Conservation (phyloP, 2,113 vertebrate species). For the Sterrhoptilus dennistouni region DNA sequence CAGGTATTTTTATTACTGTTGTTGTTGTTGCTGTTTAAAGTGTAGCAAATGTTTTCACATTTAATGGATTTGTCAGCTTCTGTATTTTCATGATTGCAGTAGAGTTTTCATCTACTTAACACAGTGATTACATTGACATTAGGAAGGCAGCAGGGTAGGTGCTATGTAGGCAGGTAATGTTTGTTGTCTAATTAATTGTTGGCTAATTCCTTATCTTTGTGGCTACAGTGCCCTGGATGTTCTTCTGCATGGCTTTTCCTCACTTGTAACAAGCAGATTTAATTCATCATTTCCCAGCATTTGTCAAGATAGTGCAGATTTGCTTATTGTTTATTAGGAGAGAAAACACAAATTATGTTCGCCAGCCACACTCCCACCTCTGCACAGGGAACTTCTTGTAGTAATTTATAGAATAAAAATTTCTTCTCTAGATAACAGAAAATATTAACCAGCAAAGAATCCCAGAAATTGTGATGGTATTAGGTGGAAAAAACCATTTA, state of each 20-base stretch:
- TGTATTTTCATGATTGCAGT: background rate
- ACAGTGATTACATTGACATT: background rate
- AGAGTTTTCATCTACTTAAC: background rate
- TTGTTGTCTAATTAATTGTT: background rate
- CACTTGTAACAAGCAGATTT: background rate
- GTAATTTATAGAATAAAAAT: background rate
- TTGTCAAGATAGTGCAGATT: background rate
- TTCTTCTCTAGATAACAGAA: background rate
- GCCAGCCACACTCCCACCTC: background rate
- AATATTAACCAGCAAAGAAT: background rate
- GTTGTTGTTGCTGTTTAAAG: background rate
- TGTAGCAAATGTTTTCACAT: background rate
- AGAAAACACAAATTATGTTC: fast-evolving
- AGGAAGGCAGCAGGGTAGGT: background rate
- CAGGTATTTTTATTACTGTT: background rate
- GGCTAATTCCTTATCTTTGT: background rate
- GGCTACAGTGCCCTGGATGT: background rate
- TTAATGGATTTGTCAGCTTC: background rate
- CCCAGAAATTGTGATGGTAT: background rate
- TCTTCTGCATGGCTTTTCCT: background rate
- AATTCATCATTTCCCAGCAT: background rate
- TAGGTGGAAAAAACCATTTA: background rate
- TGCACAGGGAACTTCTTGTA: background rate
- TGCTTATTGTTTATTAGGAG: background rate
- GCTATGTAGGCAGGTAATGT: background rate